Conservation (phyloP, 2,888 invertebrate species). For the Ganaspis brasiliensis region DNA sequence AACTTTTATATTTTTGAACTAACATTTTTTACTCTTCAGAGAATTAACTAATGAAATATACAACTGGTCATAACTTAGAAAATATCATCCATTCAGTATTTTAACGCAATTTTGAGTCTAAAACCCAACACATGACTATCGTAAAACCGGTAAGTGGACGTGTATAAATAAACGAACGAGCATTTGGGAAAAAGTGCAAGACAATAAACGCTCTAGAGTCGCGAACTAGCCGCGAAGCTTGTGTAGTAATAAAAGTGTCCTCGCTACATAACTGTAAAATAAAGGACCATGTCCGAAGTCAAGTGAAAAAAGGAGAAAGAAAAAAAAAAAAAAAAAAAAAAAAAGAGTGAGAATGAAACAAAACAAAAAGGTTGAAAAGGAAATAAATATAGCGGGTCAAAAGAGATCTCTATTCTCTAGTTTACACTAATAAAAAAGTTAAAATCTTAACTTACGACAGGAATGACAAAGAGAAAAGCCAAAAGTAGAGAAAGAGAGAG, state of each 20-base stretch:
- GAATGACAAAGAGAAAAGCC: neutral
- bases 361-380: constrained; percentile 31
- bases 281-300: constrained; percentile 63
- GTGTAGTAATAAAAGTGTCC: constrained; percentile 73
- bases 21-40: no score
- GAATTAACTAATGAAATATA: no score
- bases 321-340: constrained; percentile 9
- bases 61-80: no score
- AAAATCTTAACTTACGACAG: neutral
- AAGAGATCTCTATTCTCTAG: constrained; percentile 35
- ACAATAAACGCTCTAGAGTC: constrained; percentile 35
- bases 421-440: neutral
- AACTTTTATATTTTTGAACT: no score
- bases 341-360: constrained; percentile 49
- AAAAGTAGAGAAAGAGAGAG: neutral
- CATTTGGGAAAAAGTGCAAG: constrained; percentile 56
- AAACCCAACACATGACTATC: constrained; percentile 23
- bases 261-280: constrained; percentile 77
- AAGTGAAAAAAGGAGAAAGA: constrained; percentile 48
- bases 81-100: neutral
- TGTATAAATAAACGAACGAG: constrained; percentile 69
- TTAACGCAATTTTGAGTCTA: neutral
- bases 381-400: constrained; percentile 40
- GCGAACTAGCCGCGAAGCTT: constrained; percentile 50
- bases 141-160: constrained; percentile 6